Percentiles rank a stretch among this genome's conserved stretches.
Evolutionary conservation across 2,797 vertebrate genomes (phyloP).

Genomic region (Numenius phaeopus): DNA sequence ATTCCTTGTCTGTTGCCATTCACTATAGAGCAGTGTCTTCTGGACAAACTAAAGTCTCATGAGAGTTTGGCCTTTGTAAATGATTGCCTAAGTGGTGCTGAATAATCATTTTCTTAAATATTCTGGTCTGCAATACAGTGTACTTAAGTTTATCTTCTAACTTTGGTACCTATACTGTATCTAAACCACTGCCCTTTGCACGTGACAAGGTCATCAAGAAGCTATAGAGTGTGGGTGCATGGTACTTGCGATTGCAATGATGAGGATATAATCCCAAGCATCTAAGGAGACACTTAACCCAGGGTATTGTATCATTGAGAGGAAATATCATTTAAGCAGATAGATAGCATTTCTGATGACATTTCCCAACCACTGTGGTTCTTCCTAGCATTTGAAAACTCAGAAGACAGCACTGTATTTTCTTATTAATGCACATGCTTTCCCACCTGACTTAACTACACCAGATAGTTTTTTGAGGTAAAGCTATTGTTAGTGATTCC

Average conservation of each 20-base stretch:
- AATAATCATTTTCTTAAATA: background rate
- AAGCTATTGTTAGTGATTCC: background rate
- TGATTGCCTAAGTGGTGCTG: background rate
- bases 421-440: background rate
- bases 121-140: background rate
- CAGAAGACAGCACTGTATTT: background rate
- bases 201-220: background rate
- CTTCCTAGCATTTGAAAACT: background rate
- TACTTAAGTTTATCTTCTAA: background rate
- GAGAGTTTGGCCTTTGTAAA: background rate
- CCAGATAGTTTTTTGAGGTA: background rate
- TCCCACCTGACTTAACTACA: background rate
- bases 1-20: background rate
- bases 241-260: fast-evolving
- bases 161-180: background rate
- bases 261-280: background rate
- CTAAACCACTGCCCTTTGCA: background rate
- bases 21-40: background rate
- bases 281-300: background rate
- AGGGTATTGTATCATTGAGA: background rate
- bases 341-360: background rate
- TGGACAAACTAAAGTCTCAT: background rate
- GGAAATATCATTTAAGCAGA: background rate
- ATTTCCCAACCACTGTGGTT: background rate
- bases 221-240: background rate